Base-by-base conservation (phyloP, 2,113 vertebrate species). In the Psilopsiagon aurifrons region DNA sequence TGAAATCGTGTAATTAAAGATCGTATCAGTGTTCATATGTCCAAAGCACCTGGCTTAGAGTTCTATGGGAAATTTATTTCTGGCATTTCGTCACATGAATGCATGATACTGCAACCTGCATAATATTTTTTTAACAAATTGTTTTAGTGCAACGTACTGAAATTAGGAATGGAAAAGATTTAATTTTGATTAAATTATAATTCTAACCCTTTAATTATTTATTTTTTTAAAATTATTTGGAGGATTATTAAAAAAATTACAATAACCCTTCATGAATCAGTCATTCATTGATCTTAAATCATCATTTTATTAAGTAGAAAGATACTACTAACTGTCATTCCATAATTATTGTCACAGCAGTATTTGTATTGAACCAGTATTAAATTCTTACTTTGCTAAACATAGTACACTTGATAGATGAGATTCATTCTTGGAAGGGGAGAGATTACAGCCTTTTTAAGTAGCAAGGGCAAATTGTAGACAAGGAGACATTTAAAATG, bases 1-100 rank as follows among this genome's bases (percentile, higher is more conserved):
- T 92, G 67, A 78, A 84, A 85, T 91, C 3, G 16, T 64, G 54
- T 95, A 91, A 94, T 95, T 95, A 90, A 95, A 95, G 93, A 91
- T 96, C 1, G 0, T 95, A 95, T 96, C 93, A 79, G 47, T 0
- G 4, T 51, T 86, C 47, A 28, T 35, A 60, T 71, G 35, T 35
- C 59, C 52, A 64, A 55, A 92, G 43, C 39, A 91, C 25, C 37
- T 78, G 35, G 7, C 35, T 81, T 71, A 60, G 46, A 68, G 10
- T 74, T 92, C 14, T 55, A 2, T 67, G 52, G 35, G 43, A 89
- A 52, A 70, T 78, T 84, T 63, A 82, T 46, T 96, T 85, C 54
- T 83, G 28, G 44, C 22, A 68, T 60, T 95, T 86, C 33, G 62
- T 47, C 43, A 57, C 29, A 29, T 39, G 15, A 81, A 51, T 62